These are phyloP conservation scores for Chrysaora quinquecirrha DNA, from an alignment of 30 jellyfish, hydroid and myxozoan species.

Conservation along the genomic window DNA sequence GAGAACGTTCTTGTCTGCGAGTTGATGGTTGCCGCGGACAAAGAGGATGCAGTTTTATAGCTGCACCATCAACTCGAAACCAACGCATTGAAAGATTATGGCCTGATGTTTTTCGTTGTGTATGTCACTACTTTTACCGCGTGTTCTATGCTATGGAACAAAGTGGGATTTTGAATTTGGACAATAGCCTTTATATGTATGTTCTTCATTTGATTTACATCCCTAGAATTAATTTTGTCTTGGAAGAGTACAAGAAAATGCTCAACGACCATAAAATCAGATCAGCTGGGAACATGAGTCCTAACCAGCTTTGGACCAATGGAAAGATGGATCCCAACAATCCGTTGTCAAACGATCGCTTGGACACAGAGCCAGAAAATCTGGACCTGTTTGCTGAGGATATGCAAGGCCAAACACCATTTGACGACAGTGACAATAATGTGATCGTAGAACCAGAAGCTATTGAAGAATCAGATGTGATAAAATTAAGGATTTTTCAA, in stretches of 20 bases:
- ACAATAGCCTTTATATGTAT: neutral
- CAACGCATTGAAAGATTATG: neutral
- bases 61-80: neutral
- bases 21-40: slow-evolving; percentile 1
- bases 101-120: neutral
- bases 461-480: slow-evolving; percentile 1
- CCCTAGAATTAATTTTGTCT: neutral
- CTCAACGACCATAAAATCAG: neutral
- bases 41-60: neutral
- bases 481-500: neutral
- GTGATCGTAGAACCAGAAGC: neutral
- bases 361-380: slow-evolving; percentile 4
- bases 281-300: slow-evolving; percentile 5
- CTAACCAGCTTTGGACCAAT: neutral
- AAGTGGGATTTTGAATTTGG: neutral
- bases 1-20: slow-evolving; percentile 3
- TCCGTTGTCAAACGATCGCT: neutral
- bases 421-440: neutral
- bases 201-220: neutral
- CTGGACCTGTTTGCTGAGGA: slow-evolving; percentile 3
- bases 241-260: neutral
- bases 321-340: slow-evolving; percentile 1
- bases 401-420: slow-evolving; percentile 1
- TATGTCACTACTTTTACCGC: slow-evolving; percentile 5
- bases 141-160: neutral